A percentile compares a stretch with the other conserved stretches of the same genome.
Evolutionary conservation across 2,797 vertebrate species (phyloP).

Genomic region (Phalanger gymnotis): DNA sequence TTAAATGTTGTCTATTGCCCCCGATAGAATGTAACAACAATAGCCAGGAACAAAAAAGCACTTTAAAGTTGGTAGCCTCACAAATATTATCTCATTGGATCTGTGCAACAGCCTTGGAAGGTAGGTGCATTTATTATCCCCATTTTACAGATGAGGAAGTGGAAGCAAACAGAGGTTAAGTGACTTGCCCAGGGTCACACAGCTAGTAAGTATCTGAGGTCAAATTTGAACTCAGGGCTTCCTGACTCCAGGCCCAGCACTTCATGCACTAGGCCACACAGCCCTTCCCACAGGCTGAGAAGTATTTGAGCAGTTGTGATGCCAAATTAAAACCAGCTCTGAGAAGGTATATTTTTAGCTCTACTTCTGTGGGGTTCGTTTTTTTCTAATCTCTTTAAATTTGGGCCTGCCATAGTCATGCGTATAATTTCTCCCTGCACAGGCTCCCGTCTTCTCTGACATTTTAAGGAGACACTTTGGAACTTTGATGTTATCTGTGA

Average conservation of each 20-base stretch:
- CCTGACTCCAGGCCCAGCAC: too few species aligned
- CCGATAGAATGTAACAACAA: background rate
- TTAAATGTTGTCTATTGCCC: background rate
- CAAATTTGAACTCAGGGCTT: too few species aligned
- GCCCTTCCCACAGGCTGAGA: too few species aligned
- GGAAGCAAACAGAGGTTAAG: too few species aligned
- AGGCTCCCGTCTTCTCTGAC: slow-evolving; percentile 23
- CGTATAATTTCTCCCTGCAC: background rate
- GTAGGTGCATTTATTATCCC: background rate
- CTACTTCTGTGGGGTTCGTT: background rate
- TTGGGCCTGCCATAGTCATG: background rate
- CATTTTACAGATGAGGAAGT: too few species aligned
- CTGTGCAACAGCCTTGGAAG: background rate
- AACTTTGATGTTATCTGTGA: too few species aligned
- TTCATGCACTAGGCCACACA: too few species aligned
- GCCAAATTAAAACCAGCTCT: too few species aligned
- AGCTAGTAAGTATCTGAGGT: too few species aligned
- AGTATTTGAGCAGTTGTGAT: too few species aligned
- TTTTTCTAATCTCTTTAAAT: slow-evolving; percentile 21
- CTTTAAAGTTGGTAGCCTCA: background rate
- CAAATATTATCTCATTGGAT: background rate
- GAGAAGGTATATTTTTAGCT: too few species aligned
- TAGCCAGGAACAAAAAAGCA: too few species aligned
- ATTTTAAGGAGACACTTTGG: slow-evolving; percentile 8
- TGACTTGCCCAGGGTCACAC: background rate